Base-by-base conservation (phyloP, 2,888 invertebrate species). In the Dryococelus australis region DNA sequence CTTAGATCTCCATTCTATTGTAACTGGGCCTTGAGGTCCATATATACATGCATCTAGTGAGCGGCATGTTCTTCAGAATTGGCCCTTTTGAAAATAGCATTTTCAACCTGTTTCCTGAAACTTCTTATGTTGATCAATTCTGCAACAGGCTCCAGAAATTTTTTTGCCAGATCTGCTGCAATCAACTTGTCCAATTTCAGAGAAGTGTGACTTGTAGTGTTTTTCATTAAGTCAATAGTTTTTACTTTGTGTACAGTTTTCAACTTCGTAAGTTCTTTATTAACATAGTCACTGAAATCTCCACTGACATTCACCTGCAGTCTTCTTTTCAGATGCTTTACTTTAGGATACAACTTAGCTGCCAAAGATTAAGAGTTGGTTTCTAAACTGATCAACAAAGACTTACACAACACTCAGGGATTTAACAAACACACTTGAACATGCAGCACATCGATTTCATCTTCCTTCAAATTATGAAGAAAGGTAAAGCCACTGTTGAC, bases 251-350 rank as follows among this genome's bases (percentile, higher is more conserved):
- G n/a, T 24, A 65, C n/a, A n/a, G 2, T 3, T 6, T 65, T 16
- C 65, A 65, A 65, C 65, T 65, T 16, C 2, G 6, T 65, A 8
- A 65, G n/a, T 65, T 6, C n/a, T 1, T 65, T 8, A n/a, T 65
- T 65, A 8, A 65, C 65, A 65, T 24, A 3, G 65, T 16, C 65
- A 65, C 6, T 65, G 24, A 65, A 24, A 65, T n/a, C 65, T n/a
- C 65, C 65, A 65, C 65, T 24, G n/a, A 20, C 65, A 5, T n/a
- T n/a, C n/a, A n/a, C n/a, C n/a, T n/a, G n/a, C n/a, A n/a, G n/a
- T n/a, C n/a, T n/a, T n/a, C n/a, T 65, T 65, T 65, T 65, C 65
- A 65, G n/a, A 65, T 65, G 65, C 65, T 65, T n/a, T n/a, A n/a
- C n/a, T n/a, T n/a, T n/a, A n/a, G n/a, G n/a, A n/a, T n/a, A n/a